Conservation (phyloP, 2,888 invertebrate genomes). For the Campoplex capitator region DNA sequence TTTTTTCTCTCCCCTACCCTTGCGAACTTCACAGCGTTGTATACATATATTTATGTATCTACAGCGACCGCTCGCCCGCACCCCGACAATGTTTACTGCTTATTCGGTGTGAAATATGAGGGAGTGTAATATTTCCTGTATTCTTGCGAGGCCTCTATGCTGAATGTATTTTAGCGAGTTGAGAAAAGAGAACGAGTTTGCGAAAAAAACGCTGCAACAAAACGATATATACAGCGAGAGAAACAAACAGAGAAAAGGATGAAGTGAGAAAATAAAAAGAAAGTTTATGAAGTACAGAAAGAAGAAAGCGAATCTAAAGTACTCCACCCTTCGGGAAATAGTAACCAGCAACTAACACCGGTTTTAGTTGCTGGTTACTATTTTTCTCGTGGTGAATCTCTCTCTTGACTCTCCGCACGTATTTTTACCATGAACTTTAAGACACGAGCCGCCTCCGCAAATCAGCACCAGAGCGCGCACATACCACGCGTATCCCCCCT, state of each 20-base stretch:
- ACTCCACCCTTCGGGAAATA: constrained; percentile 60
- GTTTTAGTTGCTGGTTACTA: constrained; percentile 21
- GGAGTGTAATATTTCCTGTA: constrained; percentile 70
- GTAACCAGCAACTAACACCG: constrained; percentile 35
- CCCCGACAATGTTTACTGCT: constrained; percentile 72
- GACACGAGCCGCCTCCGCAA: constrained; percentile 53
- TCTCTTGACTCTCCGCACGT: constrained; percentile 52
- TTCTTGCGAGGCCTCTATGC: constrained; percentile 59
- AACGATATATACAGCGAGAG: constrained; percentile 1
- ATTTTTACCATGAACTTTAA: constrained; percentile 54
- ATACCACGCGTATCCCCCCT: constrained; percentile 27
- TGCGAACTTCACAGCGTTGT: neutral
- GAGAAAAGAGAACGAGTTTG: constrained; percentile 58
- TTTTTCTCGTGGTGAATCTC: constrained; percentile 39
- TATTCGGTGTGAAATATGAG: constrained; percentile 71
- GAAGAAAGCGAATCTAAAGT: constrained; percentile 45
- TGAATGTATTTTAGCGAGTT: constrained; percentile 60
- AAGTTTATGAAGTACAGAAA: constrained; percentile 29
- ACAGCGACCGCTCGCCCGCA: constrained; percentile 59
- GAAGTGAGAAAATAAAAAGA: neutral
- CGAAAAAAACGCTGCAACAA: neutral
- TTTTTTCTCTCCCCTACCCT: constrained; percentile 63
- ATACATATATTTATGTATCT: constrained; percentile 9
- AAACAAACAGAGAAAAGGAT: neutral
- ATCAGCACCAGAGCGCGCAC: constrained; percentile 36